phyloP scores from a whole-genome alignment of 2,888 invertebrate genomes.

The Epirrhoe alternata region DNA sequence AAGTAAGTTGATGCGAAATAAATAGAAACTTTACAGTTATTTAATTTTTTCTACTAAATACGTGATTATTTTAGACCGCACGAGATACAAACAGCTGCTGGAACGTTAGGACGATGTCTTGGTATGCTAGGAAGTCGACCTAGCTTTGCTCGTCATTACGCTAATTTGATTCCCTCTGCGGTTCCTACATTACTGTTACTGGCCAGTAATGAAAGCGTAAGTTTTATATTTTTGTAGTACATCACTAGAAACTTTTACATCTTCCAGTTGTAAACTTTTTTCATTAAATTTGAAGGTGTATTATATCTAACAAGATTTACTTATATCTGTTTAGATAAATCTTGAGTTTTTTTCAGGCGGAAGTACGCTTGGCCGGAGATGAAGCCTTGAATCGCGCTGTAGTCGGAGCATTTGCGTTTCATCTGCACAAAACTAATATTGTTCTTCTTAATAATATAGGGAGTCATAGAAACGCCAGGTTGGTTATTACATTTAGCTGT shows the following conservation, averaged over 20 bases:
- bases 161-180: constrained; percentile 72
- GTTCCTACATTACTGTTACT: constrained; percentile 74
- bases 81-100: constrained; percentile 77
- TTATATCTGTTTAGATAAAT: neutral
- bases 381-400: constrained; percentile 79
- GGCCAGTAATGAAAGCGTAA: constrained; percentile 80
- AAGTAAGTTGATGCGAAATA: constrained; percentile 61
- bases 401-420: constrained; percentile 78
- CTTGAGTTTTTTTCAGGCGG: constrained; percentile 64
- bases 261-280: too few relatives aligned
- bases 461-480: constrained; percentile 75
- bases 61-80: constrained; percentile 65
- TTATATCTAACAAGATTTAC: too few relatives aligned
- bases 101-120: constrained; percentile 75
- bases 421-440: constrained; percentile 77
- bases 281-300: too few relatives aligned
- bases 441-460: constrained; percentile 78
- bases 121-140: constrained; percentile 75
- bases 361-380: constrained; percentile 78
- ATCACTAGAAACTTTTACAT: neutral
- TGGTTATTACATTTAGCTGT: too few relatives aligned
- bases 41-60: constrained; percentile 31
- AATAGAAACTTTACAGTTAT: constrained; percentile 18
- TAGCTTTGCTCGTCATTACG: constrained; percentile 74
- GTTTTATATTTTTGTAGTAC: constrained; percentile 50